Evolutionary conservation across 1,140 invertebrate species (phyloP), one percentile per base, ranked within the genome.

Genomic region (Vanessa atalanta): DNA sequence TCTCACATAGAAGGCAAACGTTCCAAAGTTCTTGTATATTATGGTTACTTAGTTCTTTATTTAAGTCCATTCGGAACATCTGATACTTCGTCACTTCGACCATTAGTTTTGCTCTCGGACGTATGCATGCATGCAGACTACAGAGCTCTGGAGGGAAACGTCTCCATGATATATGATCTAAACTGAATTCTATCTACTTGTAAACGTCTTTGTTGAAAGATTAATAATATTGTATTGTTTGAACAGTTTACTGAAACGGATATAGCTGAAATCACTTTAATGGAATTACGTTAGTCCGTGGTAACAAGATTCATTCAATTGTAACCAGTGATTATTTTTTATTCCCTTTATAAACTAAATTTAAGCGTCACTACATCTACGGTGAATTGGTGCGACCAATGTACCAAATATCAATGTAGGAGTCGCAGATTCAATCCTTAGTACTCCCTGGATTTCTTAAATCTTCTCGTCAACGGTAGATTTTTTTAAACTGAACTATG

Each of bases 141-240:
- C 47, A 50, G 55, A 61, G 68, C 13, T 70, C 68, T 48, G 61
- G 68, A 70, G 61, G 68, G 68, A 70, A 70, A 50, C 68, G 57
- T 70, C 68, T 8, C 53, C 43, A 61, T 70, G 68, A 70, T 70
- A 61, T 70, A 70, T 20, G 68, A 70, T 50, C 47, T 7, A 0
- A 15, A 47, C 31, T 70, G 57, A 63, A 63, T 50, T 63, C 57
- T 50, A 70, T 70, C 57, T 50, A 70, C 20, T 63, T 16, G 68
- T 70, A 70, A 47, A 31, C 55, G 47, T 23, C 55, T 20, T 63
- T 20, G 67, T 60, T 61, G 71, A 23, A 57, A 72, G 50, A 72
- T 72, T 72, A 72, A 67, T 67, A 72, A 65, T 31, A 16, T 72
- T n/a, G 23, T 15, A 72, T 67, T 72, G 71, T 72, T 60, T 20